phyloP scores from a whole-genome alignment of 1,140 invertebrate species.

The Palaemon carinicauda region DNA sequence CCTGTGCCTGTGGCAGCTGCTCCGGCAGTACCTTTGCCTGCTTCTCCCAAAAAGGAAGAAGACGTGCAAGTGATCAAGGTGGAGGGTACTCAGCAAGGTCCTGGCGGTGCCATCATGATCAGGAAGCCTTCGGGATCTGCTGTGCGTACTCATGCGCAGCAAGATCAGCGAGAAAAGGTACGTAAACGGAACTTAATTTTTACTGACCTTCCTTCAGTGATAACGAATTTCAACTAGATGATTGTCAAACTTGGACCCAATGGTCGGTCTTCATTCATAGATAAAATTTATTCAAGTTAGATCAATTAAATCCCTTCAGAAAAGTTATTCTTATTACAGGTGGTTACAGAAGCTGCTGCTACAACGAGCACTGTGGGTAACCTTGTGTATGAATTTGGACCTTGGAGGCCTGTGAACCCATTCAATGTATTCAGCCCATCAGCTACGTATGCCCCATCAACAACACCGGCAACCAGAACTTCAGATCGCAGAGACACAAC shows the following conservation, averaged over 20 bases:
- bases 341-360: background rate
- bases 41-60: background rate
- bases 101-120: slow-evolving; percentile 45
- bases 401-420: slow-evolving; percentile 46
- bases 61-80: slow-evolving; percentile 42
- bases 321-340: too few species aligned
- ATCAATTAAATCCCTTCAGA: too few species aligned
- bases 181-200: background rate
- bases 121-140: slow-evolving; percentile 22
- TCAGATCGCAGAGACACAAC: background rate
- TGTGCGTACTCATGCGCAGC: background rate
- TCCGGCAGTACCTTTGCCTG: background rate
- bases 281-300: too few species aligned
- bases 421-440: background rate
- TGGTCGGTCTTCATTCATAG: too few species aligned
- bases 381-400: slow-evolving; percentile 50
- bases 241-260: too few species aligned
- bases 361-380: slow-evolving; percentile 44
- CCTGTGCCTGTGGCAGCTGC: background rate
- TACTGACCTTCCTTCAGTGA: background rate
- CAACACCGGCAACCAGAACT: background rate
- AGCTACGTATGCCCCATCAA: background rate
- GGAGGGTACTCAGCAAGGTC: slow-evolving; percentile 32
- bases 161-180: background rate
- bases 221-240: too few species aligned